Evolutionary conservation across 2,113 vertebrate species (phyloP).

Genomic region (Tachuris rubrigastra): DNA sequence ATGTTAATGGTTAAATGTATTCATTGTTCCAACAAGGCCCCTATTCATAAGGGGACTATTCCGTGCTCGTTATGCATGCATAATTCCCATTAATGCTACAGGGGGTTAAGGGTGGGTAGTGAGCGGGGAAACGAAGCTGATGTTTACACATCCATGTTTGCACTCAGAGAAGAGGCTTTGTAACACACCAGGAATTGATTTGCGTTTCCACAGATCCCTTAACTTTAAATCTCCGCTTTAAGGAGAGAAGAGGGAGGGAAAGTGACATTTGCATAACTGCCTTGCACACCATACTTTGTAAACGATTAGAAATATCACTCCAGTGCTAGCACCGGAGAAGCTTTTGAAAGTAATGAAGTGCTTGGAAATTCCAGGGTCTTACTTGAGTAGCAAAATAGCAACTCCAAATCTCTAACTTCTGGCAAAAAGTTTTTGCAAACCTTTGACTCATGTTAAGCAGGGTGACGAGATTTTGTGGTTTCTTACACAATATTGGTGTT

Average conservation of each 20-base stretch:
- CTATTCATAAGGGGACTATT: slow-evolving; percentile 53
- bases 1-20: slow-evolving; percentile 58
- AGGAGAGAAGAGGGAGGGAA: neutral
- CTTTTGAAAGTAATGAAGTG: neutral
- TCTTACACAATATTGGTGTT: neutral
- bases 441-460: neutral
- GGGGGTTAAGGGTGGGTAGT: slow-evolving; percentile 20
- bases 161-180: neutral
- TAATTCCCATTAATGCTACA: slow-evolving; percentile 64
- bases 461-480: slow-evolving; percentile 6
- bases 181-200: neutral
- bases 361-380: neutral
- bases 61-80: slow-evolving; percentile 61
- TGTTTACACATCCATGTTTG: slow-evolving; percentile 19
- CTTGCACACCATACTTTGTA: neutral
- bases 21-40: slow-evolving; percentile 66
- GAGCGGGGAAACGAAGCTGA: neutral
- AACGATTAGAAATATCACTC: neutral
- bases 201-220: neutral
- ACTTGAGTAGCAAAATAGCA: neutral
- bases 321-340: neutral
- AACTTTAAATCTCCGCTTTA: neutral
- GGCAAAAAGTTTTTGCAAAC: neutral
- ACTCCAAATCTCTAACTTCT: neutral
- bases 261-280: neutral